Evolutionary conservation across 2,797 vertebrate species (phyloP).

Genomic region (Tadarida brasiliensis): DNA sequence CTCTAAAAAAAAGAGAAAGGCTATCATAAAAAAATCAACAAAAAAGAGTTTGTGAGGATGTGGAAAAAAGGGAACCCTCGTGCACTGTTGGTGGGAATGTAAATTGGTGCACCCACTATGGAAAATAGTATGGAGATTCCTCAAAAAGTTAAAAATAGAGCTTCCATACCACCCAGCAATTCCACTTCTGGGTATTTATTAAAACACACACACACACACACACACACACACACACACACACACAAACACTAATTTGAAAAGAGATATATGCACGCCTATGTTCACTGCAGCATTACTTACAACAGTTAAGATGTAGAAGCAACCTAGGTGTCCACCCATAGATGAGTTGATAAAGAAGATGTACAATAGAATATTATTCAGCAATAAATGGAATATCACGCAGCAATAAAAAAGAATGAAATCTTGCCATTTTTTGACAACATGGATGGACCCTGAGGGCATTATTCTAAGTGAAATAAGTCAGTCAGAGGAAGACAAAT

Average conservation of each 20-base stretch:
- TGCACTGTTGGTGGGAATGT: background rate
- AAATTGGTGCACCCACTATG: background rate
- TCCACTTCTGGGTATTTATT: no score
- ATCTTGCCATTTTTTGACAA: no score
- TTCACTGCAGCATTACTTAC: background rate
- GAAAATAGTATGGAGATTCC: background rate
- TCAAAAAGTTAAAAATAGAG: background rate
- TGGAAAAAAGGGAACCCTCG: background rate
- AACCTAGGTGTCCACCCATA: background rate
- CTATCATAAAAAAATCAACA: background rate
- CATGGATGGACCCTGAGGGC: background rate
- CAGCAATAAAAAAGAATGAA: no score
- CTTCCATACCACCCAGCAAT: background rate
- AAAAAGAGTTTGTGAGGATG: background rate
- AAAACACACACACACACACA: no score
- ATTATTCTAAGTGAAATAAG: background rate
- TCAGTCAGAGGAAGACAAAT: background rate
- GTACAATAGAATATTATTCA: background rate
- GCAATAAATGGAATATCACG: no score
- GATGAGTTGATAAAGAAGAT: background rate
- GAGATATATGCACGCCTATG: background rate
- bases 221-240: no score
- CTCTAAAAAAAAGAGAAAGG: no score
- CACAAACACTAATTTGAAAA: no score
- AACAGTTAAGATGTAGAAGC: background rate